phyloP scores from a whole-genome alignment of 1,140 invertebrate genomes.

The Bathynomus jamesi region DNA sequence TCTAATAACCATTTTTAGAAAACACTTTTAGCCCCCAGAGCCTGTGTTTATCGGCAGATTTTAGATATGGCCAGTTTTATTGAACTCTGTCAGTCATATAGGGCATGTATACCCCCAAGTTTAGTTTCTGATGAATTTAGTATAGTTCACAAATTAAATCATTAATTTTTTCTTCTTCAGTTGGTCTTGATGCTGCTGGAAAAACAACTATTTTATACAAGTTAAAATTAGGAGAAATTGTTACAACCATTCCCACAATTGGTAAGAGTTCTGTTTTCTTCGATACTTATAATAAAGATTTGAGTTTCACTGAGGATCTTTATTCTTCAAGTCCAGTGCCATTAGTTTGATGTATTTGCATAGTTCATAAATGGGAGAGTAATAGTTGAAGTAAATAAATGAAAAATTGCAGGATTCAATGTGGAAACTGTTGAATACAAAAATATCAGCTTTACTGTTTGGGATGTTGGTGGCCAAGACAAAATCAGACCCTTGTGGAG shows the following conservation, averaged over 20 bases:
- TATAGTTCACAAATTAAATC: background rate
- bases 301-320: background rate
- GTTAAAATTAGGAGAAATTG: constrained; percentile 99
- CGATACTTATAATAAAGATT: background rate
- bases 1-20: too few relatives aligned
- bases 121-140: constrained; percentile 5
- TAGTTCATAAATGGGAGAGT: background rate
- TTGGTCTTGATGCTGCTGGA: constrained; percentile 95
- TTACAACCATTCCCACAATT: constrained; percentile 99
- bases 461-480: constrained; percentile 85
- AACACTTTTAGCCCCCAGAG: too few relatives aligned
- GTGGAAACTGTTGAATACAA: constrained; percentile 95
- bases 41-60: too few relatives aligned
- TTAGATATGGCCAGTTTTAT: too few relatives aligned
- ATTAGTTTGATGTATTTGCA: background rate
- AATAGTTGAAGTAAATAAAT: too few relatives aligned
- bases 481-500: constrained; percentile 76
- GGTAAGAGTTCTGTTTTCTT: constrained; percentile 54
- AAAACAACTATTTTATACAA: constrained; percentile 99
- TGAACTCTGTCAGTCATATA: background rate
- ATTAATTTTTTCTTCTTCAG: constrained; percentile 39
- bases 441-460: constrained; percentile 87
- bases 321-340: too few relatives aligned
- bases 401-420: constrained; percentile 68
- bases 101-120: too few relatives aligned